Percentiles rank a stretch among this genome's conserved stretches.
phyloP scores from a whole-genome alignment of 2,888 invertebrate species.

The Ernsta delagoae region DNA sequence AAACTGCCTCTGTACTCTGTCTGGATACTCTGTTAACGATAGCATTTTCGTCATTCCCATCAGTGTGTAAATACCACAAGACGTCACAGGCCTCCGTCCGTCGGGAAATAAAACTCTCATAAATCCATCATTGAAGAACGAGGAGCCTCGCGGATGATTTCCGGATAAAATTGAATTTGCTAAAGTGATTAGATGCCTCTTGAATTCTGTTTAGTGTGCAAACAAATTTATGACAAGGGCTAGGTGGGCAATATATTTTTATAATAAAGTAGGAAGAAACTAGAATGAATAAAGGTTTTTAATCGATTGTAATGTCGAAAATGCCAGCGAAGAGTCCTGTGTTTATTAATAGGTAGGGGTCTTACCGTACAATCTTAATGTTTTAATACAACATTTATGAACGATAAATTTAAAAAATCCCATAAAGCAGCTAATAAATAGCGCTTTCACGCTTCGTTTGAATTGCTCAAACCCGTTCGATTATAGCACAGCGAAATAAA shows the following conservation, averaged over 20 bases:
- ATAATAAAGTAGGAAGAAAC: not conserved
- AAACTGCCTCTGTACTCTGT: not conserved
- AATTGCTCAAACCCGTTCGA: not conserved
- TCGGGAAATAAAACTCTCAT: conserved; percentile 19
- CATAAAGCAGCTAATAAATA: not conserved
- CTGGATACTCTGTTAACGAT: too few relatives aligned
- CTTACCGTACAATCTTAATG: too few relatives aligned
- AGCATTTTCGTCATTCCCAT: not conserved
- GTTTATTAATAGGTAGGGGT: too few relatives aligned
- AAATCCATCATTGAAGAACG: conserved; percentile 22
- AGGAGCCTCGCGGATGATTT: conserved; percentile 22
- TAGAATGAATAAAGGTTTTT: too few relatives aligned
- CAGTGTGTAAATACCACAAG: not conserved
- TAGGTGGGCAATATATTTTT: not conserved
- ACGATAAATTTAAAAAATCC: too few relatives aligned
- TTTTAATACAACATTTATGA: too few relatives aligned
- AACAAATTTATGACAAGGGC: not conserved
- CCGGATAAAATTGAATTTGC: conserved; percentile 7
- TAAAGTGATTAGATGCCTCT: conserved; percentile 11
- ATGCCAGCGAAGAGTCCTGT: too few relatives aligned
- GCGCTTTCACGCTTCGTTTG: not conserved
- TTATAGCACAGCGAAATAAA: not conserved
- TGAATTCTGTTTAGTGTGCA: not conserved
- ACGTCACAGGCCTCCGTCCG: not conserved
- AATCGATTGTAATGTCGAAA: too few relatives aligned